phyloP scores from a whole-genome alignment of 2,797 vertebrate genomes.

The Fratercula arctica region DNA sequence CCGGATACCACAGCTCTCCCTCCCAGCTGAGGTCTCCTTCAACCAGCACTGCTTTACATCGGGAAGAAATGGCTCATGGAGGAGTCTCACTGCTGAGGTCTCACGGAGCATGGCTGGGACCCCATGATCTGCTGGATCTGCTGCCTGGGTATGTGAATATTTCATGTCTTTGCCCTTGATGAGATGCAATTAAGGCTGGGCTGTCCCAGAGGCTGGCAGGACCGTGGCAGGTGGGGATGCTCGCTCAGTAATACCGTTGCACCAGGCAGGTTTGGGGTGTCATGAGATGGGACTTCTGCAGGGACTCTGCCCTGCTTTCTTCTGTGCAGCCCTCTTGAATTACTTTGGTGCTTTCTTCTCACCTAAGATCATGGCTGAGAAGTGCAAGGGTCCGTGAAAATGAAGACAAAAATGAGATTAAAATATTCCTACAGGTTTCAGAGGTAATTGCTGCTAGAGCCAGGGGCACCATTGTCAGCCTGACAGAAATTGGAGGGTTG shows the following conservation, averaged over 20 bases:
- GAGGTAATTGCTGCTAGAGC: not conserved
- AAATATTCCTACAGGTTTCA: not conserved
- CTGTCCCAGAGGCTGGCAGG: not conserved
- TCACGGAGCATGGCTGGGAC: not conserved
- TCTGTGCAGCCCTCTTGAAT: not conserved
- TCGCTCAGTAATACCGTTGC: fast-evolving
- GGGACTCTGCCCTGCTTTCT: not conserved
- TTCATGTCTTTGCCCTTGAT: not conserved
- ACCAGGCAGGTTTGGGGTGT: not conserved
- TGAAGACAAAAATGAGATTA: not conserved
- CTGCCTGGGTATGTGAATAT: not conserved
- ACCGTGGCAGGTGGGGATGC: fast-evolving
- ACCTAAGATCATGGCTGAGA: not conserved
- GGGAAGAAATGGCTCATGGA: not conserved
- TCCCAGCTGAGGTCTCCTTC: not conserved
- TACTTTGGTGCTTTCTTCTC: not conserved
- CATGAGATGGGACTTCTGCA: not conserved
- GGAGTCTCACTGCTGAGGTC: not conserved
- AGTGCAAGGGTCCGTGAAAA: not conserved
- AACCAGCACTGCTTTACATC: fast-evolving
- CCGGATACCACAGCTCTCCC: not conserved
- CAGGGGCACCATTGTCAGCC: fast-evolving
- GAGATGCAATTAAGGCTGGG: not conserved
- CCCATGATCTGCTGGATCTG: not conserved
- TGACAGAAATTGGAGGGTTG: not conserved